phyloP scores from a whole-genome alignment of 2,888 invertebrate genomes.

The Macropis europaea region DNA sequence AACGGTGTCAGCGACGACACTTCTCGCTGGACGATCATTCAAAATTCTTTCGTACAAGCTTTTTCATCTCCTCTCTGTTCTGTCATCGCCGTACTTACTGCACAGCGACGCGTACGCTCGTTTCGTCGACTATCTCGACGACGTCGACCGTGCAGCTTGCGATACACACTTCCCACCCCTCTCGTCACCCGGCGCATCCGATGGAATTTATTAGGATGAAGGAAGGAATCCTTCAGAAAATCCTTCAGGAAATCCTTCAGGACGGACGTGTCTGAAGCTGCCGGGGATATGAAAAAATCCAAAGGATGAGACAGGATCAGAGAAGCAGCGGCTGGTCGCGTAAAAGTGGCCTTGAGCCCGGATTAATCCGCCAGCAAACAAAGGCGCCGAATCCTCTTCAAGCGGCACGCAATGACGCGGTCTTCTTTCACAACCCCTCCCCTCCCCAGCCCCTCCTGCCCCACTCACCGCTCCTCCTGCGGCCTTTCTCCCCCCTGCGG shows the following conservation, averaged over 20 bases:
- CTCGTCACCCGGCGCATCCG: neutral
- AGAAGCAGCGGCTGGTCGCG: constrained; percentile 36
- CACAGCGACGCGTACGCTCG: too few species aligned
- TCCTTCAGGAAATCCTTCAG: neutral
- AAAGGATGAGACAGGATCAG: constrained; percentile 18
- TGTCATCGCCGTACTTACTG: too few species aligned
- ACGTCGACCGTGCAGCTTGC: too few species aligned
- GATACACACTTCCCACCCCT: neutral
- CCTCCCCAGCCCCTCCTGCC: neutral
- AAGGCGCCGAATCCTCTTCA: constrained; percentile 59
- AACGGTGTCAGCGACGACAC: too few species aligned
- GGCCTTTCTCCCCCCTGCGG: neutral
- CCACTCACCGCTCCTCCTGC: neutral
- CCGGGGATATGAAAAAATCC: constrained; percentile 21
- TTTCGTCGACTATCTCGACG: too few species aligned
- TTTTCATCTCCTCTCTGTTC: too few species aligned
- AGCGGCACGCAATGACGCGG: constrained; percentile 23
- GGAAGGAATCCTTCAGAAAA: neutral
- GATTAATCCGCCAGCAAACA: constrained; percentile 62
- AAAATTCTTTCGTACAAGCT: too few species aligned
- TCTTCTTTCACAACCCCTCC: neutral
- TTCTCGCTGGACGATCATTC: too few species aligned
- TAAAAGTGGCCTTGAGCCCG: constrained; percentile 51
- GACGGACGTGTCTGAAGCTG: neutral
- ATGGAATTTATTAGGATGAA: neutral